These are phyloP conservation scores for Hololepta plana DNA, from an alignment of 2,888 invertebrate genomes.

Conservation along the genomic window DNA sequence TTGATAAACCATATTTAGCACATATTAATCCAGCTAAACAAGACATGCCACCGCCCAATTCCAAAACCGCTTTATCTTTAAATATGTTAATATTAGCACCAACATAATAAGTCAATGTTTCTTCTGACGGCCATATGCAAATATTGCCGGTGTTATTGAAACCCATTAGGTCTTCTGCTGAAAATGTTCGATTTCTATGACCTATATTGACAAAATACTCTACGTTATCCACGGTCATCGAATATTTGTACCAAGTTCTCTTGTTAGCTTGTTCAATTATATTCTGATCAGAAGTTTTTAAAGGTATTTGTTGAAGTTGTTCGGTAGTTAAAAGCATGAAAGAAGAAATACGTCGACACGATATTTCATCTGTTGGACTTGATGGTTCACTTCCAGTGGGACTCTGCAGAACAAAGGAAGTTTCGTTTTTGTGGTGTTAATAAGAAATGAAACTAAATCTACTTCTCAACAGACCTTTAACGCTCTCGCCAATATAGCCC, in stretches of 20 bases:
- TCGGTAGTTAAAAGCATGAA: constrained; percentile 34
- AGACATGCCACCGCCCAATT: constrained; percentile 74
- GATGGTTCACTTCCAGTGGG: constrained; percentile 26
- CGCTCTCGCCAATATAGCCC: constrained; percentile 51
- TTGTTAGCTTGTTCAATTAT: too few species aligned
- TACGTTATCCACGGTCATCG: constrained; percentile 27
- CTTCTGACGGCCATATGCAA: constrained; percentile 66
- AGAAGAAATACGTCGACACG: constrained; percentile 38
- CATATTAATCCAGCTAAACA: constrained; percentile 59
- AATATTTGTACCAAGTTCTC: constrained; percentile 45
- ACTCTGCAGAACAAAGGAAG: constrained; percentile 18
- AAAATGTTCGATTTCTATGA: constrained; percentile 40
- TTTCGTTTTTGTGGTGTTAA: too few species aligned
- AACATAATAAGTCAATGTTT: constrained; percentile 49
- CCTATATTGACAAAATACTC: constrained; percentile 38
- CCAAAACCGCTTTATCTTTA: constrained; percentile 48
- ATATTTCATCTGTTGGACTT: constrained; percentile 30
- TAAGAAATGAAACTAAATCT: constrained; percentile 3
- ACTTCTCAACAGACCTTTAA: constrained; percentile 29
- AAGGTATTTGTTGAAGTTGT: constrained; percentile 1
- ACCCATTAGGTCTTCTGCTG: constrained; percentile 55
- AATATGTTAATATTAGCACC: constrained; percentile 46
- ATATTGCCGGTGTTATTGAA: constrained; percentile 69
- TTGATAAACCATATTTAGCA: constrained; percentile 46
- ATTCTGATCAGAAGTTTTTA: too few species aligned